Percentiles rank a stretch among this genome's conserved stretches.
phyloP scores from a whole-genome alignment of 2,797 vertebrate genomes.

The Synaphobranchus kaupii region DNA sequence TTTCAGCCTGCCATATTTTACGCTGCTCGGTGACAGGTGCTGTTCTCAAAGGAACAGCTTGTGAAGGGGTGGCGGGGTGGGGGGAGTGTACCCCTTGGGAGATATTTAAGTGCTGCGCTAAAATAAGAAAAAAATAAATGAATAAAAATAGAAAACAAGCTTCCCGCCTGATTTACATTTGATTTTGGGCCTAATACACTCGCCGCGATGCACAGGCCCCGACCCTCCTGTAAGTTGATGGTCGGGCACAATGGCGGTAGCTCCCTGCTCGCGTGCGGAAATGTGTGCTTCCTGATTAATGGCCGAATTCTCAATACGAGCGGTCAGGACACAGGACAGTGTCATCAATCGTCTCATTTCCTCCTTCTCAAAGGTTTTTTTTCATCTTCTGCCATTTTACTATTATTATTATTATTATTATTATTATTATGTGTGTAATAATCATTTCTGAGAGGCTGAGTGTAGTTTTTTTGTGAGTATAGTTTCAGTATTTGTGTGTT shows the following conservation, averaged over 20 bases:
- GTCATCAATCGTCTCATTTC: too few species aligned
- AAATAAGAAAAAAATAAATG: neutral
- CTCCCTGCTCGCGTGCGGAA: neutral
- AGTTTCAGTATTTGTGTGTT: too few species aligned
- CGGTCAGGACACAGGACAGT: neutral
- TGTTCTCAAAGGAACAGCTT: constrained; percentile 59
- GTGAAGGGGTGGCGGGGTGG: constrained; percentile 52
- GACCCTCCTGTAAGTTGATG: neutral
- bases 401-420: too few species aligned
- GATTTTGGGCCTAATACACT: neutral
- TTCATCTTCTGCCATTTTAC: too few species aligned
- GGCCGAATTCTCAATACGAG: neutral
- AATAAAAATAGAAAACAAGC: too few species aligned
- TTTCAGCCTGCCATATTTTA: neutral
- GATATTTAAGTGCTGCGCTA: neutral
- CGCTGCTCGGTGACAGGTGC: constrained; percentile 47
- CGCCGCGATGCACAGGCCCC: neutral
- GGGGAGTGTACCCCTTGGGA: constrained; percentile 62
- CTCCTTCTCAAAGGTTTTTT: too few species aligned
- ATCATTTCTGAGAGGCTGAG: too few species aligned
- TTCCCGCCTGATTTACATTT: neutral
- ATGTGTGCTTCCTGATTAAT: neutral
- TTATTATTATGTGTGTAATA: too few species aligned
- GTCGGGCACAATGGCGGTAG: neutral
- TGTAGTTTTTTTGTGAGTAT: too few species aligned